Evolutionary conservation across 1,140 invertebrate species (phyloP), one percentile per base, ranked within the genome.

Genomic region (Drosophila fuyamai): DNA sequence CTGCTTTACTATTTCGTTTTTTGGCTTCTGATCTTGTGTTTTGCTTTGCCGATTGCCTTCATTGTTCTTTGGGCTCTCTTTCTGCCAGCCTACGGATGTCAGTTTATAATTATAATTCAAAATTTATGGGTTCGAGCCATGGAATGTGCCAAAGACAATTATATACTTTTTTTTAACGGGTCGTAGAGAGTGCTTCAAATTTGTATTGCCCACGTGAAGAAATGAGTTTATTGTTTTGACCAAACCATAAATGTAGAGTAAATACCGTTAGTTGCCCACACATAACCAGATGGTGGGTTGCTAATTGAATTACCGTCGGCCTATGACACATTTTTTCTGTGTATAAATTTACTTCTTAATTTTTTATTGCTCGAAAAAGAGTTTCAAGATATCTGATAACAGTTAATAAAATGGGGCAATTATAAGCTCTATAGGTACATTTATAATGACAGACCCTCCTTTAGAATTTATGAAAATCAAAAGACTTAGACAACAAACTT

Each of bases 401-500:
- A 8, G 7, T 38, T 4, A 10, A 10, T 12, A 12, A 38, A 38
- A 38, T 38, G 36, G 36, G 1, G 1, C 29, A 32, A 32, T 10
- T 38, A 36, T 36, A 9, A 38, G 23, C 23, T 23, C 4, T 23
- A 23, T 4, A 23, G 23, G 23, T 23, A 23, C 23, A 7, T 10
- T 51, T 53, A 32, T 8, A 32, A 32, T 32, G 29, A 6, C 5
- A 32, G 6, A 6, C 29, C 29, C 12, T 51, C 2, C 6, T 60
- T 14, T 27, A 3, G 4, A 38, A 7, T 32, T 4, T 9, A 12
- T 4, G 7, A 36, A 32, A 78, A 83, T 77, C 72, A 77, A 77
- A 83, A 73, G 84, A 86, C 79, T 83, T 76, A 76, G 48, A 56
- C 55, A 67, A 79, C 76, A 53, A 82, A 88, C 79, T 76, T 74